Percentiles rank a stretch among this genome's conserved stretches.
phyloP scores from a whole-genome alignment of 2,888 invertebrate genomes.

The Athrips mouffetella region DNA sequence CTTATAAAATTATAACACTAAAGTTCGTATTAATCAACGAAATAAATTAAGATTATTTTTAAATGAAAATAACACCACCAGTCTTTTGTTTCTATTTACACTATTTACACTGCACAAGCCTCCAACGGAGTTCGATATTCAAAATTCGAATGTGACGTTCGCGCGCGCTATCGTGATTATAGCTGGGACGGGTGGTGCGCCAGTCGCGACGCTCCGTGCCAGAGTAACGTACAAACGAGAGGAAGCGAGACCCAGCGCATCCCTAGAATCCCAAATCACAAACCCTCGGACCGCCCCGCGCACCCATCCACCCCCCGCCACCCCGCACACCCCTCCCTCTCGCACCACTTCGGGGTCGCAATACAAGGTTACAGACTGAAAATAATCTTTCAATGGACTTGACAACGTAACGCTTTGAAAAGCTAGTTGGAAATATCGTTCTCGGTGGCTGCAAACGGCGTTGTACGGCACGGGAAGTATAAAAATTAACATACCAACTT shows the following conservation, averaged over 20 bases:
- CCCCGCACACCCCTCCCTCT: conserved; percentile 72
- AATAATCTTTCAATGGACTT: conserved; percentile 46
- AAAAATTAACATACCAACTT: neutral
- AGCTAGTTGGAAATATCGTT: conserved; percentile 12
- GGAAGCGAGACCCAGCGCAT: conserved; percentile 77
- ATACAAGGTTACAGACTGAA: conserved; percentile 62
- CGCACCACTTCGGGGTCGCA: conserved; percentile 54
- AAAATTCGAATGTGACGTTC: conserved; percentile 36
- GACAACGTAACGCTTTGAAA: conserved; percentile 22
- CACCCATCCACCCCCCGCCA: conserved; percentile 56
- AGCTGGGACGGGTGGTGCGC: conserved; percentile 51
- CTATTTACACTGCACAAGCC: conserved; percentile 3
- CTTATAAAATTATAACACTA: too few species aligned
- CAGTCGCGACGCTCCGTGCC: conserved; percentile 68
- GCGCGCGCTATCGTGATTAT: conserved; percentile 43
- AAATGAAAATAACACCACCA: too few species aligned
- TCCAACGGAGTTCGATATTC: conserved; percentile 23
- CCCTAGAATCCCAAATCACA: conserved; percentile 77
- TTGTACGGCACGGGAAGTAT: neutral
- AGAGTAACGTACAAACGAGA: conserved; percentile 61
- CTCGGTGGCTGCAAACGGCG: conserved; percentile 1
- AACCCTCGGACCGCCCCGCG: conserved; percentile 70
- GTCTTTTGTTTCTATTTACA: conserved; percentile 3
- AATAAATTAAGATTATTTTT: too few species aligned
- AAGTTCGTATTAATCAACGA: too few species aligned